Base-by-base conservation (phyloP, 2,888 invertebrate genomes). In the Parnassius orleans region DNA sequence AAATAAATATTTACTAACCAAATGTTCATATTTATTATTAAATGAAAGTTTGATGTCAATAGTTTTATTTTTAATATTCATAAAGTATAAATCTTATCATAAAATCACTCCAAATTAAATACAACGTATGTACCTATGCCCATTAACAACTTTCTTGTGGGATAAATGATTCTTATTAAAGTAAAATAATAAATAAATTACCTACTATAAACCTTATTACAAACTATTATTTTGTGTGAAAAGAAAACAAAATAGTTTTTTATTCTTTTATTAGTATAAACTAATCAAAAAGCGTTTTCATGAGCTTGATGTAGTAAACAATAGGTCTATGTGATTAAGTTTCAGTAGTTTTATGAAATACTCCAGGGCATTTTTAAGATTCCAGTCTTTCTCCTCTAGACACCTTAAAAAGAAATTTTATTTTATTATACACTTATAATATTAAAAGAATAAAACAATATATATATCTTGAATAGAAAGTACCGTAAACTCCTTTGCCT, bases 351-450 rank as follows among this genome's bases (percentile, higher is more conserved):
- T 79, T 10, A 79, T 71, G 65, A 86, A 90, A 68, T 85, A 77
- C 47, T 87, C 83, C 10, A 91, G 63, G 33, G 87, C 88, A 33
- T 74, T 68, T 64, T 77, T 80, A 10, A 94, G 89, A 78, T 95
- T 92, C 94, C 95, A 95, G 19, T 91, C 84, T 68, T 93, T 94
- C 65, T 93, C 87, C 71, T 93, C 93, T 64, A 96, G 83, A 73
- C 94, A 95, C 72, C 94, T 95, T 81, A 63, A 91, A 89, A 10
- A 57, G 5, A 24, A 24, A 15, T 15, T 15, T 15, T 24, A 24
- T 24, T 24, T 24, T 64, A 69, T 52, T 66, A 65, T 53, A 24
- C 11, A n/a, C 1, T n/a, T n/a, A 46, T 46, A 46, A 46, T n/a
- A 47, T 0, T 9, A 43, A 56, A 54, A 14, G 9, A 42, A 52